Evolutionary conservation across 2,888 invertebrate genomes (phyloP).

Genomic region (Hypena proboscidalis): DNA sequence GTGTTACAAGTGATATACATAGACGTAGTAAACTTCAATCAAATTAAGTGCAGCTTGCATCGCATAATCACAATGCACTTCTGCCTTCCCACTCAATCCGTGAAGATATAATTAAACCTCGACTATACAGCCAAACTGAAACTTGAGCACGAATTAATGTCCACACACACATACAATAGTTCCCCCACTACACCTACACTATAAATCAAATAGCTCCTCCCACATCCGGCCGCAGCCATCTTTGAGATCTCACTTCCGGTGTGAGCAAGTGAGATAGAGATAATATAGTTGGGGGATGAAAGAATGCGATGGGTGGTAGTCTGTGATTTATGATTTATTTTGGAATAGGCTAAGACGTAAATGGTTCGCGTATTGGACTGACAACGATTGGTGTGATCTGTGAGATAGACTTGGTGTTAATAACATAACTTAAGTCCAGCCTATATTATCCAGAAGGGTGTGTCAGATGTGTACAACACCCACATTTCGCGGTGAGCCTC

Average conservation of each 20-base stretch:
- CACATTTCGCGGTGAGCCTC: no score
- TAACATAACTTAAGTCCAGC: no score
- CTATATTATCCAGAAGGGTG: no score
- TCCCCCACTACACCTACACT: conserved; percentile 57
- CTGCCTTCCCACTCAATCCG: conserved; percentile 8
- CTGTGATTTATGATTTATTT: conserved; percentile 52
- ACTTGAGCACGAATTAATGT: conserved; percentile 40
- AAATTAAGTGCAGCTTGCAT: no score
- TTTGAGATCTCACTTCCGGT: conserved; percentile 82
- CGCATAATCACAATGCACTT: background rate
- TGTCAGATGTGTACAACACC: no score
- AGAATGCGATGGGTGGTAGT: conserved; percentile 43
- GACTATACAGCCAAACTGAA: conserved; percentile 23
- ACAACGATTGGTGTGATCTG: no score
- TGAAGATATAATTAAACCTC: conserved; percentile 26
- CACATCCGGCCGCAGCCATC: conserved; percentile 81
- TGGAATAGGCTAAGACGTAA: no score
- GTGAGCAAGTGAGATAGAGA: conserved; percentile 53
- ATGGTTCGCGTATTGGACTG: no score
- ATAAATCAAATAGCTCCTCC: conserved; percentile 82
- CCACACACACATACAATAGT: conserved; percentile 24
- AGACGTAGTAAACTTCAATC: no score
- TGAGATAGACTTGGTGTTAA: no score
- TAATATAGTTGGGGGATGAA: conserved; percentile 48
- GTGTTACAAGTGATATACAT: no score